Evolutionary conservation across 2,113 vertebrate genomes (phyloP).

Genomic region (Callospermophilus lateralis): DNA sequence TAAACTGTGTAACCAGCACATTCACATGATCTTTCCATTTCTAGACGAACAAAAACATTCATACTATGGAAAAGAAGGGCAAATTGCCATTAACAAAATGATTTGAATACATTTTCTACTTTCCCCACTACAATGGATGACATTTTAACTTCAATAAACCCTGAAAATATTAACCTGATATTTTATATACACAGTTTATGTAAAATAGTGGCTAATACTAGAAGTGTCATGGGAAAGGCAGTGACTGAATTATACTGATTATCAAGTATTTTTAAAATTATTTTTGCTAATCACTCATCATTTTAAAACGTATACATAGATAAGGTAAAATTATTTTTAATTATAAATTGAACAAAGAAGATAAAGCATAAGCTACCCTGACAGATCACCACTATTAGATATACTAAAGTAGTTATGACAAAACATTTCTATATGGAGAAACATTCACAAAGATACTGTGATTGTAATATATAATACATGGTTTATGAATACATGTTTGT

Average conservation of each 20-base stretch:
- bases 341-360: not conserved
- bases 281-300: not conserved
- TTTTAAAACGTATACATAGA: not conserved
- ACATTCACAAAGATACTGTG: not conserved
- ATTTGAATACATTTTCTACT: not conserved
- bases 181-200: not conserved
- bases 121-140: not conserved
- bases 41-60: not conserved
- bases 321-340: not conserved
- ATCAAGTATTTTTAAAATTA: too few relatives aligned
- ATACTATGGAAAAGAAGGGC: not conserved
- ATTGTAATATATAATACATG: not conserved
- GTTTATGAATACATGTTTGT: not conserved
- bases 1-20: not conserved
- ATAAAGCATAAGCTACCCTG: not conserved
- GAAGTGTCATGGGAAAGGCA: not conserved
- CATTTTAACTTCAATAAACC: constrained; percentile 2
- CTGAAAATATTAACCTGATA: not conserved
- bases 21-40: not conserved
- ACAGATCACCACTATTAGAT: not conserved
- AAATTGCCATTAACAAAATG: not conserved
- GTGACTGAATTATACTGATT: not conserved
- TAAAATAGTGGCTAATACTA: not conserved
- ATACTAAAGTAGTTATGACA: not conserved
- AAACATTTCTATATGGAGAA: not conserved